These are phyloP conservation scores for Tylochromis polylepis DNA, from an alignment of 2,113 vertebrate species.

Conservation along the genomic window DNA sequence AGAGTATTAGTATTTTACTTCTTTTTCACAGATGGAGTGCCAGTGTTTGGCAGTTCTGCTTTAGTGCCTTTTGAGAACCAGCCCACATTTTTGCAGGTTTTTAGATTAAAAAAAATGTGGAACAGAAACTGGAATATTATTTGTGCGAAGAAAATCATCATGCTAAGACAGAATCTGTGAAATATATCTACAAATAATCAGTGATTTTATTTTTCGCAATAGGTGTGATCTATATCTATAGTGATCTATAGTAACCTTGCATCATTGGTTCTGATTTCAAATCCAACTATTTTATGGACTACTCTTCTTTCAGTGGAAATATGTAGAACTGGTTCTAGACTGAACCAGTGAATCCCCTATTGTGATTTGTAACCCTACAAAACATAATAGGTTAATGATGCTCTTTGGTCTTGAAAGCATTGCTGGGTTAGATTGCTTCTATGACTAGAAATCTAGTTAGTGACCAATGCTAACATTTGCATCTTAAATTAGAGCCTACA, in stretches of 20 bases:
- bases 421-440: neutral
- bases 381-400: neutral
- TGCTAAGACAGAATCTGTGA: neutral
- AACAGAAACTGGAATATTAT: neutral
- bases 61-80: neutral
- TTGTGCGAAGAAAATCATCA: accelerated
- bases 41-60: neutral
- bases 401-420: neutral
- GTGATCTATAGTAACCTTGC: neutral
- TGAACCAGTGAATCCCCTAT: neutral
- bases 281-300: neutral
- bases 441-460: neutral
- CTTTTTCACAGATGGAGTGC: neutral
- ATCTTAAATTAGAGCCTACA: neutral
- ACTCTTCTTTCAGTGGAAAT: neutral
- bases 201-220: neutral
- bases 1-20: neutral
- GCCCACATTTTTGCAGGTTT: neutral
- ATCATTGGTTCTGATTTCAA: neutral
- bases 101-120: neutral
- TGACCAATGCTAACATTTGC: neutral
- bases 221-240: neutral
- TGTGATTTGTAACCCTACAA: neutral
- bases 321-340: neutral
- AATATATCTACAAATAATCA: neutral